phyloP scores from a whole-genome alignment of 2,113 vertebrate genomes.

The Tachysurus fulvidraco region DNA sequence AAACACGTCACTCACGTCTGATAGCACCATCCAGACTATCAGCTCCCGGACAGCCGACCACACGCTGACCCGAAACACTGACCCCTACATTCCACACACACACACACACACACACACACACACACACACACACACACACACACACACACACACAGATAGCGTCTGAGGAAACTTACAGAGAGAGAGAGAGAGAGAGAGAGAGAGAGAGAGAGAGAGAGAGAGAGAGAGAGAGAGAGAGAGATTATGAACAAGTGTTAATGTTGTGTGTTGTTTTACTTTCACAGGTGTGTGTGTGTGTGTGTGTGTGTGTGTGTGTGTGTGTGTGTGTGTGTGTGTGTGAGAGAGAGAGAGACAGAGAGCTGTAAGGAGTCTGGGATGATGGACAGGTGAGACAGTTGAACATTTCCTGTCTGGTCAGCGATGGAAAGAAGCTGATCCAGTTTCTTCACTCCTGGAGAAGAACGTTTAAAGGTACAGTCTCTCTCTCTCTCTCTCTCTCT shows the following conservation, averaged over 20 bases:
- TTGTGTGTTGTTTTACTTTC: neutral
- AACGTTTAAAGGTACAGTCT: constrained; percentile 40
- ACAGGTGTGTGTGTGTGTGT: neutral
- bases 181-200: too few relatives aligned
- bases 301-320: neutral
- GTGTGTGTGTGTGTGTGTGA: constrained; percentile 12
- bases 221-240: too few relatives aligned
- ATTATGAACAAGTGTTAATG: neutral
- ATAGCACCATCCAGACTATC: constrained; percentile 5
- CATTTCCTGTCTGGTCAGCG: constrained; percentile 58
- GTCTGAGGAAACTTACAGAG: neutral
- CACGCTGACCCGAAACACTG: neutral
- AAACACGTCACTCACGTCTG: constrained; percentile 48
- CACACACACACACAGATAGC: neutral
- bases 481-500: neutral
- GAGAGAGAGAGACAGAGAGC: too few relatives aligned
- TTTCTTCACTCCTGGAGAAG: constrained; percentile 67
- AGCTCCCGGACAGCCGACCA: constrained; percentile 4
- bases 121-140: neutral
- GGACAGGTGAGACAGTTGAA: constrained; percentile 55
- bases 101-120: neutral
- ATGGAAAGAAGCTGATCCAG: constrained; percentile 71
- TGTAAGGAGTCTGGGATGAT: constrained; percentile 36
- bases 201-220: too few relatives aligned
- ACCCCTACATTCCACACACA: neutral